Base-by-base conservation (phyloP, 1,140 invertebrate genomes). In the Sycophila sp. region DNA sequence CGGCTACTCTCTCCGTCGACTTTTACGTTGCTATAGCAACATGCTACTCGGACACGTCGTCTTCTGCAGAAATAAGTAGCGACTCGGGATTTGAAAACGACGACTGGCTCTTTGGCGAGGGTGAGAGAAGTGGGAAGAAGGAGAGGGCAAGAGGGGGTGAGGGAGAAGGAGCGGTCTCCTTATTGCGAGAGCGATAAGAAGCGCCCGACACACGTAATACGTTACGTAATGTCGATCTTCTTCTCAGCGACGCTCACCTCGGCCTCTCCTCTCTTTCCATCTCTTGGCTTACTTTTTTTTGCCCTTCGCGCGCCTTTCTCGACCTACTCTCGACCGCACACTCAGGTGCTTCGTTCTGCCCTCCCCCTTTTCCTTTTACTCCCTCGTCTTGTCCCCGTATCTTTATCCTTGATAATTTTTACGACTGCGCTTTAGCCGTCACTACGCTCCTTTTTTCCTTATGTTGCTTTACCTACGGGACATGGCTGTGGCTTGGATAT, bases 1-100 rank as follows among this genome's bases (percentile, higher is more conserved):
- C 32, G 64, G 60, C 51, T 19, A 36, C 40, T 47, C 71, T 42
- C 53, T 6, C 56, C 15, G 55, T 56, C 32, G 59, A 49, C 42
- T 36, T 13, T 58, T 58, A 32, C 56, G 77, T 79, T 75, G 65
- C 75, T 74, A 79, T 79, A 73, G 76, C 72, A 77, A 79, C 76
- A 34, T 36, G 72, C 66, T 69, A 67, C 75, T 76, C 75, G 76
- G 76, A 77, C 77, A 77, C 72, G 76, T 74, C 75, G 75, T 69
- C 69, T 56, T 47, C 38, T 64, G 7, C 66, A 56, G 58, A 72
- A 73, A 73, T 72, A 74, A 75, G 71, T 68, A 62, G 62, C 40
- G 69, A 56, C 73, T 73, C 30, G 53, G 69, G 75, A 77, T 76
- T 74, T 59, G 60, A 69, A 73, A 74, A 65, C 63, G 68, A 38